Evolutionary conservation across 2,797 vertebrate genomes (phyloP).

Genomic region (Takifugu rubripes): DNA sequence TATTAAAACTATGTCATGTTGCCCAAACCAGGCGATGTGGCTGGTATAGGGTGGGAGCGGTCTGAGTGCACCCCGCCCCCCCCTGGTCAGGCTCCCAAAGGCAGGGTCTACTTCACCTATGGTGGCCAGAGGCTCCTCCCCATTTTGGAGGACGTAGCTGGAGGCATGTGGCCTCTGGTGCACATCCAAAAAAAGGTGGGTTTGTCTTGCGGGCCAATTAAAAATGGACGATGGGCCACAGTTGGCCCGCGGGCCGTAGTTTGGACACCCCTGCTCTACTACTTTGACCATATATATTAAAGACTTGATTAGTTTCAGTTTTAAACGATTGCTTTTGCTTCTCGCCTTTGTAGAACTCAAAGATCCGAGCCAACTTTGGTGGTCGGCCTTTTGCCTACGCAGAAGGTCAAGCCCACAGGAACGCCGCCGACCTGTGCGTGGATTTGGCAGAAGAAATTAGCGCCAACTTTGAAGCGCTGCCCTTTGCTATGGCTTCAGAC

Average conservation of each 20-base stretch:
- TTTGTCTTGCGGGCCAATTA: background rate
- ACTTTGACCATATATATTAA: background rate
- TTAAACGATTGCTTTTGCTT: background rate
- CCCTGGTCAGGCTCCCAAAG: slow-evolving; percentile 93
- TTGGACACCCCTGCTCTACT: too few species aligned
- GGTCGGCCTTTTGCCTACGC: slow-evolving; percentile 89
- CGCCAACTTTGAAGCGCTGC: slow-evolving; percentile 97
- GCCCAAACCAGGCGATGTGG: slow-evolving; percentile 82
- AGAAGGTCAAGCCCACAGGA: slow-evolving; percentile 96
- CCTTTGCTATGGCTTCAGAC: slow-evolving; percentile 98
- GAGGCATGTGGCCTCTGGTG: slow-evolving; percentile 98
- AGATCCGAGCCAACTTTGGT: slow-evolving; percentile 96
- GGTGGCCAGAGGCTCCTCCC: slow-evolving; percentile 91
- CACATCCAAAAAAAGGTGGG: slow-evolving; percentile 98
- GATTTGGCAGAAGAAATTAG: slow-evolving; percentile 98
- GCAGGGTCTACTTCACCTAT: slow-evolving; percentile 95
- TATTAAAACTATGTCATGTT: background rate
- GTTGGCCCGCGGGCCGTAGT: too few species aligned
- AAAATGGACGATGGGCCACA: too few species aligned
- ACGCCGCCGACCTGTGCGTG: slow-evolving; percentile 92
- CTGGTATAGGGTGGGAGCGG: slow-evolving; percentile 98
- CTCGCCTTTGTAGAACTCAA: slow-evolving; percentile 84
- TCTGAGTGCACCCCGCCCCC: slow-evolving; percentile 94
- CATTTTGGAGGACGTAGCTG: slow-evolving; percentile 91
- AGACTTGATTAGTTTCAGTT: background rate